Conservation (phyloP, 2,113 vertebrate genomes). For the Anguilla rostrata region DNA sequence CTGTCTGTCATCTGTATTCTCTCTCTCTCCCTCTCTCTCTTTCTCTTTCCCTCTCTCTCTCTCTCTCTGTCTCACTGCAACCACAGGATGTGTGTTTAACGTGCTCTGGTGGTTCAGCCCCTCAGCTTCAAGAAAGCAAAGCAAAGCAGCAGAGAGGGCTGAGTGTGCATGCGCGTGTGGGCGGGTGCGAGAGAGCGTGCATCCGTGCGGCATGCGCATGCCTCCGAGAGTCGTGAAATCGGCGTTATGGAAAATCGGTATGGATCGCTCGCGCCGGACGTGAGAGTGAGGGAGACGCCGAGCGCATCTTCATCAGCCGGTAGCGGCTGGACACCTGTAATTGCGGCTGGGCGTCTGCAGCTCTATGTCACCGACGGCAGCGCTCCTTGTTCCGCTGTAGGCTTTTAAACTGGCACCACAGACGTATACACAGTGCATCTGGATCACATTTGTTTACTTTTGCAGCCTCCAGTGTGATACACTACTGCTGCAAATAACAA, state of each 20-base stretch:
- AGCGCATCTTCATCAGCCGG: not conserved
- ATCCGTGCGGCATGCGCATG: not conserved
- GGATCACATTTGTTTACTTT: not conserved
- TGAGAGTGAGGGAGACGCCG: not conserved
- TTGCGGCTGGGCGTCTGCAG: not conserved
- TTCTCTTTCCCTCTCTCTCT: not conserved
- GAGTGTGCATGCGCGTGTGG: not conserved
- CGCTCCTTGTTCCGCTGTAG: not conserved
- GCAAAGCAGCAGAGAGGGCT: not conserved
- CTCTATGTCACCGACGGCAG: not conserved
- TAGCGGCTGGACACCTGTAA: not conserved
- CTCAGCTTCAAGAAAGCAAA: not conserved
- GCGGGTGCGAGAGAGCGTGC: not conserved
- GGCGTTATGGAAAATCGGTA: not conserved
- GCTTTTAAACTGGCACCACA: not conserved
- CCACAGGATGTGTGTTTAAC: not conserved
- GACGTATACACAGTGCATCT: not conserved
- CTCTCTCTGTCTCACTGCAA: constrained; percentile 3
- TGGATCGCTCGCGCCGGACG: not conserved
- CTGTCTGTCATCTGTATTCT: not conserved
- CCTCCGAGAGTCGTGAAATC: not conserved
- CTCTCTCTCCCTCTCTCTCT: constrained; percentile 6
- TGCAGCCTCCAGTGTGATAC: not conserved
- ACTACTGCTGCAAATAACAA: not conserved
- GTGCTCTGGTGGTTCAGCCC: not conserved